Conservation (phyloP, 2,888 invertebrate genomes). For the Pinctada fucata region DNA sequence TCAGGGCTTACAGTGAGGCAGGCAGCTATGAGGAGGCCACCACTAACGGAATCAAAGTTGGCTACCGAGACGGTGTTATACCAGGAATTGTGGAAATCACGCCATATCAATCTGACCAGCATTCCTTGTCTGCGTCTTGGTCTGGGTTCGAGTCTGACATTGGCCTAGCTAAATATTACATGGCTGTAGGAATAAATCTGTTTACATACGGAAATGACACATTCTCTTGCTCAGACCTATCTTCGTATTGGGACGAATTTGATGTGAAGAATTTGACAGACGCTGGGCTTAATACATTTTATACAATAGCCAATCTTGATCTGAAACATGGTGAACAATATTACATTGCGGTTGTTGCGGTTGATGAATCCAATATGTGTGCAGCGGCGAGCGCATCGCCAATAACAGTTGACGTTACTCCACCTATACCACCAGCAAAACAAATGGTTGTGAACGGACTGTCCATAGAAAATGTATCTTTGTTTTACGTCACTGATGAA, state of each 20-base stretch:
- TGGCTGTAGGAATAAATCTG: conserved; percentile 44
- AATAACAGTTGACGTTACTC: conserved; percentile 51
- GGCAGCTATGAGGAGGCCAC: conserved; percentile 59
- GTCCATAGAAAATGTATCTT: neutral
- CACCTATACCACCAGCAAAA: conserved; percentile 35
- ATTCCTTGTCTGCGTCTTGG: conserved; percentile 50
- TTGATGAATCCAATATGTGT: conserved; percentile 53
- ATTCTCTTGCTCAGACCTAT: conserved; percentile 34
- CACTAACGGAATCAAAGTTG: conserved; percentile 63
- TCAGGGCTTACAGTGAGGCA: conserved; percentile 59
- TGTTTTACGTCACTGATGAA: conserved; percentile 20
- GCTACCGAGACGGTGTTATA: conserved; percentile 47
- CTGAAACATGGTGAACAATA: conserved; percentile 46
- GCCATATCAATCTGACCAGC: conserved; percentile 41
- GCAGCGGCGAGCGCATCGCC: conserved; percentile 36
- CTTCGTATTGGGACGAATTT: conserved; percentile 28
- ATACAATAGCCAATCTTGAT: conserved; percentile 30
- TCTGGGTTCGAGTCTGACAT: conserved; percentile 53
- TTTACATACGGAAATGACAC: conserved; percentile 37
- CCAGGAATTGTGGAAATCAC: conserved; percentile 43
- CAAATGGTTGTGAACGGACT: neutral
- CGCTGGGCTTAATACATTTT: conserved; percentile 48
- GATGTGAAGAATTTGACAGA: conserved; percentile 35
- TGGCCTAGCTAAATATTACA: conserved; percentile 46
- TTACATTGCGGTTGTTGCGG: conserved; percentile 50